Evolutionary conservation across 2,888 invertebrate species (phyloP).

Genomic region (Mythimna lalbum): DNA sequence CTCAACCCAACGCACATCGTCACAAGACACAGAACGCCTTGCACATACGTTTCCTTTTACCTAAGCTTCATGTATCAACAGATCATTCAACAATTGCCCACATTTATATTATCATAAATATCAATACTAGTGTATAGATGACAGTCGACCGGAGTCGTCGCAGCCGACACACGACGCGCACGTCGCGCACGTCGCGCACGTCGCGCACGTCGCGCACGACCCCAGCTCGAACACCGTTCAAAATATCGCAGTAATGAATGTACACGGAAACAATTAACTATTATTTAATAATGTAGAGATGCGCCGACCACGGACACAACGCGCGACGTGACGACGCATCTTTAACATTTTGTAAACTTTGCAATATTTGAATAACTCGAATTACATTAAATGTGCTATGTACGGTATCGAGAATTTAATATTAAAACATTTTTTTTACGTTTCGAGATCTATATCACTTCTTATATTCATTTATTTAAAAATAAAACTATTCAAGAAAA

Average conservation of each 20-base stretch:
- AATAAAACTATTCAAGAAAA: conserved; percentile 43
- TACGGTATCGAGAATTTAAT: background rate
- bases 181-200: background rate
- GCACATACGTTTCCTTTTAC: background rate
- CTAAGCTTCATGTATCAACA: conserved; percentile 19
- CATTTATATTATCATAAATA: conserved; percentile 7
- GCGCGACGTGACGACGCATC: background rate
- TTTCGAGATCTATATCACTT: conserved; percentile 38
- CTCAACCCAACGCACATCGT: background rate
- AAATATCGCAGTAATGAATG: conserved; percentile 16
- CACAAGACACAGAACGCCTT: conserved; percentile 5
- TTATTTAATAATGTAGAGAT: conserved; percentile 10
- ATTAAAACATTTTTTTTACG: conserved; percentile 6
- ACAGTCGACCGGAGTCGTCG: background rate
- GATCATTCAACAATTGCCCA: conserved; percentile 8
- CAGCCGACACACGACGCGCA: too few species aligned
- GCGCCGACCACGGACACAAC: conserved; percentile 3
- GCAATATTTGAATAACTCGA: conserved; percentile 7
- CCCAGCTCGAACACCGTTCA: background rate
- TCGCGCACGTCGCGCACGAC: background rate
- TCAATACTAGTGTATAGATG: background rate
- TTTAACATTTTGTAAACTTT: conserved; percentile 34
- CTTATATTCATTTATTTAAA: conserved; percentile 15
- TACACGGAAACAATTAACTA: conserved; percentile 15
- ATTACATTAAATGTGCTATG: conserved; percentile 18